Conservation (phyloP, 1,140 invertebrate species). For the Laupala kohalensis region DNA sequence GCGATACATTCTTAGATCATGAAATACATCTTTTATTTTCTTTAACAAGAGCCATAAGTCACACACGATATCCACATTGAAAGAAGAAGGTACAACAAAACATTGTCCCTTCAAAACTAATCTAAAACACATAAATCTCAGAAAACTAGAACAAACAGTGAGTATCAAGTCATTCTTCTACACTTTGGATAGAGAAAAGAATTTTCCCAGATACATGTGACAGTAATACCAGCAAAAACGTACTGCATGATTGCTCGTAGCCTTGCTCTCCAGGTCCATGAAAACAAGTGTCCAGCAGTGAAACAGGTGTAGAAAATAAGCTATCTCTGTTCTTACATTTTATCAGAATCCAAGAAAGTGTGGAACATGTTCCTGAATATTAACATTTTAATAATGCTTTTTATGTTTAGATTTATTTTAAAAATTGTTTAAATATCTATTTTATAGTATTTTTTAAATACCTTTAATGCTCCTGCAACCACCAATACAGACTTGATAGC, state of each 20-base stretch:
- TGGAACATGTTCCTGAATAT: background rate
- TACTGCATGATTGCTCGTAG: background rate
- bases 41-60: too few species aligned
- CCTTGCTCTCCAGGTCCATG: background rate
- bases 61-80: too few species aligned
- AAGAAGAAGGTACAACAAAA: too few species aligned
- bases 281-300: background rate
- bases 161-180: background rate
- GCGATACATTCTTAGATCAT: too few species aligned
- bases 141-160: background rate
- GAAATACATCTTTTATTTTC: too few species aligned
- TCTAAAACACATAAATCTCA: background rate
- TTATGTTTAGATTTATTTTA: background rate
- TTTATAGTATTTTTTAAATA: slow-evolving; percentile 16
- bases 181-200: background rate
- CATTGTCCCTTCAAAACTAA: background rate
- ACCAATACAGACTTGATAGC: slow-evolving; percentile 88
- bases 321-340: background rate
- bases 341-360: background rate
- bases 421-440: background rate
- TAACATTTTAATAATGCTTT: background rate
- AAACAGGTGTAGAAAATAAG: background rate
- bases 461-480: slow-evolving; percentile 71
- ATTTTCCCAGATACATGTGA: background rate
- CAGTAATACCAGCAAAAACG: background rate